These are phyloP conservation scores for Neogobius melanostomus DNA, from an alignment of 2,113 vertebrate species.

Conservation along the genomic window DNA sequence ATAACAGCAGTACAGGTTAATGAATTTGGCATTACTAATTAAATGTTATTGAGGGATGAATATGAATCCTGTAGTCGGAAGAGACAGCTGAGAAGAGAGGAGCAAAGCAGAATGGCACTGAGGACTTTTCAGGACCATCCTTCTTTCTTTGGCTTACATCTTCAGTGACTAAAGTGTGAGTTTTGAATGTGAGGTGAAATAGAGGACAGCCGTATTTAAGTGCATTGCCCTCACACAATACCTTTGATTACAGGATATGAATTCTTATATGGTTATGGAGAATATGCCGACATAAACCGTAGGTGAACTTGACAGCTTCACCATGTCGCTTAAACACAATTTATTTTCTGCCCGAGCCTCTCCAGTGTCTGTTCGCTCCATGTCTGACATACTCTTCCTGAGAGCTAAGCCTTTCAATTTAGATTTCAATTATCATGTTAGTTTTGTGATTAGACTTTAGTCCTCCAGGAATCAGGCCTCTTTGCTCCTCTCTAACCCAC, in stretches of 20 bases:
- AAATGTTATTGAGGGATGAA: slow-evolving; percentile 94
- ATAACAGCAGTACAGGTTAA: slow-evolving; percentile 89
- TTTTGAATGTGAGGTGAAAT: slow-evolving; percentile 42
- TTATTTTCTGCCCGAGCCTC: slow-evolving; percentile 15
- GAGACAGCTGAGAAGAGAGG: slow-evolving; percentile 33
- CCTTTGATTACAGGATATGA: slow-evolving; percentile 13
- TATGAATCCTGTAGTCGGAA: slow-evolving; percentile 90
- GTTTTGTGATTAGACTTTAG: slow-evolving; percentile 83
- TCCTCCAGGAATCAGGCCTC: slow-evolving; percentile 81
- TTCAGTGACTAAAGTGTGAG: slow-evolving; percentile 33
- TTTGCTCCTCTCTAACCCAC: slow-evolving; percentile 71
- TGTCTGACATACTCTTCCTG: slow-evolving; percentile 64
- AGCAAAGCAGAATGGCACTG: slow-evolving; percentile 38
- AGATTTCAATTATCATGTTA: slow-evolving; percentile 85
- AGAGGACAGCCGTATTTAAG: slow-evolving; percentile 44
- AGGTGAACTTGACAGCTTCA: background rate
- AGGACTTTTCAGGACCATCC: slow-evolving; percentile 42
- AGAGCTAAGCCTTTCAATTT: slow-evolving; percentile 79
- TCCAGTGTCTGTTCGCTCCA: slow-evolving; percentile 30
- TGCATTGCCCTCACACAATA: background rate
- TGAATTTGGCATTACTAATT: slow-evolving; percentile 97
- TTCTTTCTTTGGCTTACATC: slow-evolving; percentile 26
- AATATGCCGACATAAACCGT: slow-evolving; percentile 2
- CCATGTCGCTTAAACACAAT: slow-evolving; percentile 10
- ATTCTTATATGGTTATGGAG: slow-evolving; percentile 28